phyloP scores from a whole-genome alignment of 2,888 invertebrate species.

The Agrochola lychnidis region DNA sequence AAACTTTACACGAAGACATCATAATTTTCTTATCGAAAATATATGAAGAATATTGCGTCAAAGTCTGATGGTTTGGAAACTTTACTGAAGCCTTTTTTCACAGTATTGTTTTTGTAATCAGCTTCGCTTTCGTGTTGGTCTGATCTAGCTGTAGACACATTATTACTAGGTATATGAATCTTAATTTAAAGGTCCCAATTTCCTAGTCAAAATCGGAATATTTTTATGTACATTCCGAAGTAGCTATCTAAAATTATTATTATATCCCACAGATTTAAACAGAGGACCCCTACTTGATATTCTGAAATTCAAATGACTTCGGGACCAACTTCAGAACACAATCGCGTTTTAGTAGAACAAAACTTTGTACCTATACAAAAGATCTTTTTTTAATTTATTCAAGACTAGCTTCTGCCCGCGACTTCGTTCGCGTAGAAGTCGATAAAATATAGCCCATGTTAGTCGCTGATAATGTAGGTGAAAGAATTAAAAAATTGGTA shows the following conservation, averaged over 20 bases:
- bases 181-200: not conserved
- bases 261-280: constrained; percentile 68
- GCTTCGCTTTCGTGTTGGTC: too few species aligned
- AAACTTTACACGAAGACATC: not conserved
- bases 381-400: constrained; percentile 77
- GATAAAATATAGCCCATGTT: too few species aligned
- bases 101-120: too few species aligned
- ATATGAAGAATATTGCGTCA: not conserved
- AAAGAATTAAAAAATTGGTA: too few species aligned
- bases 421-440: too few species aligned
- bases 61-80: not conserved
- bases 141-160: too few species aligned
- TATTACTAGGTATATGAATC: not conserved
- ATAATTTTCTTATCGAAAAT: not conserved
- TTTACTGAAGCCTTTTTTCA: not conserved
- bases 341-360: constrained; percentile 79
- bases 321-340: constrained; percentile 83
- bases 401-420: constrained; percentile 7
- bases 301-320: constrained; percentile 88
- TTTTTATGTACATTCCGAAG: constrained; percentile 38
- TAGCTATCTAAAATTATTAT: constrained; percentile 68
- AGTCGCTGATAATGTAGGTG: too few species aligned
- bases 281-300: constrained; percentile 81
- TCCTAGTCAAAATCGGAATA: constrained; percentile 13
- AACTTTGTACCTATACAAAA: constrained; percentile 83